These are phyloP conservation scores for Pelodiscus sinensis DNA, from an alignment of 2,113 vertebrate species.

Conservation along the genomic window DNA sequence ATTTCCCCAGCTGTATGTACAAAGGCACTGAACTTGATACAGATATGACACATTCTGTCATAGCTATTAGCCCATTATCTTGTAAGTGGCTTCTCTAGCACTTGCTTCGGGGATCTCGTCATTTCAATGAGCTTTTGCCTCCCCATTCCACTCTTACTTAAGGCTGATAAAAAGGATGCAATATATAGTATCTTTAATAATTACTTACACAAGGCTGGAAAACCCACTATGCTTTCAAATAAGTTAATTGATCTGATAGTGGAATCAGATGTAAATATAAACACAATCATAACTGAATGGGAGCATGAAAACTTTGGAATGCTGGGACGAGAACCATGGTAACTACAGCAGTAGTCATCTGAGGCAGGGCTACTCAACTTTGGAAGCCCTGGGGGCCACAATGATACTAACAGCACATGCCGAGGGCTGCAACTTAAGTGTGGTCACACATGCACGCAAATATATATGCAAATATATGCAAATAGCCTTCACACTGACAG, in stretches of 20 bases:
- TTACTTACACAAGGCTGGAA: background rate
- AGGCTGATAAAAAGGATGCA: background rate
- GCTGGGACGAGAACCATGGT: background rate
- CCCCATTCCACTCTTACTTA: background rate
- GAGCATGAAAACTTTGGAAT: background rate
- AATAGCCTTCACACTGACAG: no score
- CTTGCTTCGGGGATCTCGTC: background rate
- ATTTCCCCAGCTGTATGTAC: conserved; percentile 53
- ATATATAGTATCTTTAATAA: accelerated
- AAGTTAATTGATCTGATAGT: background rate
- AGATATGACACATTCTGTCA: background rate
- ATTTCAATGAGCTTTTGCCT: background rate
- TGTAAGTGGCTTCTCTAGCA: background rate
- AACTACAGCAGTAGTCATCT: background rate
- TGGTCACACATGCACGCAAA: no score
- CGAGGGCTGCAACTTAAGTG: no score
- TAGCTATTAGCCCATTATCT: conserved; percentile 44
- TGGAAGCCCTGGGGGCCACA: no score
- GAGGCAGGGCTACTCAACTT: background rate
- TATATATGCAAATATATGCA: no score
- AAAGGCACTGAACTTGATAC: conserved; percentile 36
- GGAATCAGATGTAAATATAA: background rate
- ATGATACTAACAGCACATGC: no score
- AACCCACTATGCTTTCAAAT: background rate
- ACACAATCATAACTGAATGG: background rate